These are phyloP conservation scores for Anguilla anguilla DNA, from an alignment of 2,797 vertebrate genomes.

Conservation along the genomic window DNA sequence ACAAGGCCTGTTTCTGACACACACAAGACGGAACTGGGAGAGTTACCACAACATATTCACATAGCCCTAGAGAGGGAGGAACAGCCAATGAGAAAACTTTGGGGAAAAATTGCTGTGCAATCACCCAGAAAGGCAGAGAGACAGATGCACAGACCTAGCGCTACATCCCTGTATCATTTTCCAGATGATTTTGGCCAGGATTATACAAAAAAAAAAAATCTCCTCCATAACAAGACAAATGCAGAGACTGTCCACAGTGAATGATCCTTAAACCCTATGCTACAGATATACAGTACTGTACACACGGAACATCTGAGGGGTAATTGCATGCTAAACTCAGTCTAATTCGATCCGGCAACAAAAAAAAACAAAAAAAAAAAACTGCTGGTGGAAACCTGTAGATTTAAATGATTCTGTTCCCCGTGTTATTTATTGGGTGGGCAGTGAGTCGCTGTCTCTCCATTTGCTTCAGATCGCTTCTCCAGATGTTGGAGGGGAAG, in stretches of 20 bases:
- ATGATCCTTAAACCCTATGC: constrained; percentile 25
- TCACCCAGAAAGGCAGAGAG: constrained; percentile 5
- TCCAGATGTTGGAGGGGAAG: constrained; percentile 74
- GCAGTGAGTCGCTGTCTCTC: constrained; percentile 69
- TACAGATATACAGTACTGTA: constrained; percentile 1
- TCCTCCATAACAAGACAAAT: not conserved
- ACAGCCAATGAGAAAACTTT: constrained; percentile 7
- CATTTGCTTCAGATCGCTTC: constrained; percentile 77
- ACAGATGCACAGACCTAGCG: not conserved
- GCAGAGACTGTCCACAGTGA: not conserved
- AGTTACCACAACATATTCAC: constrained; percentile 1
- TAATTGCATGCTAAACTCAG: constrained; percentile 30
- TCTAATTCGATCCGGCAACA: constrained; percentile 50
- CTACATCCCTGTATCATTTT: constrained; percentile 7
- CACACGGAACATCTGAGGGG: constrained; percentile 19
- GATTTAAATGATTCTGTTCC: constrained; percentile 55
- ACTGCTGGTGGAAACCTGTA: constrained; percentile 45
- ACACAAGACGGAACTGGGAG: not conserved
- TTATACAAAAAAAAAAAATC: not conserved
- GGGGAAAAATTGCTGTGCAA: constrained; percentile 10
- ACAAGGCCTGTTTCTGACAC: constrained; percentile 8
- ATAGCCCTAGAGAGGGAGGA: not conserved
- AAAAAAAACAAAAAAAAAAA: constrained; percentile 42
- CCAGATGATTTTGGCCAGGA: constrained; percentile 8
- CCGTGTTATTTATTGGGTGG: constrained; percentile 74